A percentile compares a stretch with the other conserved stretches of the same genome.
Evolutionary conservation across 2,113 vertebrate genomes (phyloP).

Genomic region (Oceanites oceanicus): DNA sequence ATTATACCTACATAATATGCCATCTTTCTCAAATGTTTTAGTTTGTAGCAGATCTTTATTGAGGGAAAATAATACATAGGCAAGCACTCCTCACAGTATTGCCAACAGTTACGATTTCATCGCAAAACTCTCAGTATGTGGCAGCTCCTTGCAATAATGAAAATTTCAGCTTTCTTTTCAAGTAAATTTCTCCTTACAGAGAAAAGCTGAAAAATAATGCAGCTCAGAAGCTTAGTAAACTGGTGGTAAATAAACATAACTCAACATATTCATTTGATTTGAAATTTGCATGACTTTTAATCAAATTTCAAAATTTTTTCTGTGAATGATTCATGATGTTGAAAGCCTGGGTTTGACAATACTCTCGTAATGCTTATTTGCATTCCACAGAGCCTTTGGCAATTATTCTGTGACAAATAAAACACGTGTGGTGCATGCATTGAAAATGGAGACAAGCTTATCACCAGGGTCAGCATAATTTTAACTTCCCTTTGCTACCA

Average conservation of each 20-base stretch:
- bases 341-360: neutral
- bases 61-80: neutral
- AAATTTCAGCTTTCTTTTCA: constrained; percentile 3
- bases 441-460: neutral
- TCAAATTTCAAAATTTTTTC: neutral
- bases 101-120: neutral
- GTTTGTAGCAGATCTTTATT: neutral
- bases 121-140: neutral
- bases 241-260: neutral
- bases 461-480: neutral
- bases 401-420: constrained; percentile 17
- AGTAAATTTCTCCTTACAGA: neutral
- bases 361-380: neutral
- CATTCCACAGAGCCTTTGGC: neutral
- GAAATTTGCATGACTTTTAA: neutral
- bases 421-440: fast-evolving
- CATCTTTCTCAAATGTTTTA: neutral
- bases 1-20: neutral
- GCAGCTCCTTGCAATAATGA: neutral
- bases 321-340: neutral
- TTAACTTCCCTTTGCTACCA: neutral
- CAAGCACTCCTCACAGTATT: neutral
- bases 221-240: neutral
- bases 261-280: neutral
- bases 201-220: neutral